Base-by-base conservation (phyloP, 2,797 vertebrate genomes). In the Clarias platycephalus region DNA sequence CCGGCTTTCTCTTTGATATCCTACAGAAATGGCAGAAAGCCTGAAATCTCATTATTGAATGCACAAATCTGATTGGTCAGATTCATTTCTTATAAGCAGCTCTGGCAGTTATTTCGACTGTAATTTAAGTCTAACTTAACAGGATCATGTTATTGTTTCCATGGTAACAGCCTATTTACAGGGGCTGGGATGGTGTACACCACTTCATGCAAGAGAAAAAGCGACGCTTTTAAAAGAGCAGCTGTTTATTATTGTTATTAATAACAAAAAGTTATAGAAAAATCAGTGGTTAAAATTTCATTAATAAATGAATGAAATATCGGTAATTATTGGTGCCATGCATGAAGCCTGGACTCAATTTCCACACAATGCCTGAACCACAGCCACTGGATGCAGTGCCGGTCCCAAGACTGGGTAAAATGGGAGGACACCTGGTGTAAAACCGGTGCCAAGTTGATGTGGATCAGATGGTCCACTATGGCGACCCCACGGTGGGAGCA, bases 1-100 rank as follows among this genome's bases (percentile, higher is more conserved):
- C 34, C 9, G 5, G 20, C 34, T 71, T 44, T 71, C 37, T 24
- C 64, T 87, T 79, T 85, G 66, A 84, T 80, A 74, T 82, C 83
- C 62, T 28, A 24, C 78, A 44, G 74, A 71, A 71, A 71, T 71
- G 20, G 20, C 34, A 37, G 34, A 12, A 67, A 67, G 26, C 12
- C 26, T 64, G 63, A 64, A 22, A 40, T 40, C 34, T 40, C 31
- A 9, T 20, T 68, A 7, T 1, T 68, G 2, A 67, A 67, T 7
- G 22, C 18, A 37, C 34, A 22, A 68, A 68, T 24, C 34, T 70
- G 34, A 44, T 70, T 70, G 34, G 34, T 22, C 67, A 24, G 31
- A 68, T 71, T 44, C 10, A 44, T 71, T 70, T 70, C 9, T 8
- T 68, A 37, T 68, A 68, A 68, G 66, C 66, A 37, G 18, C 18